Base-by-base conservation (phyloP, 1,140 invertebrate genomes). In the Philotrypesis tridentata region DNA sequence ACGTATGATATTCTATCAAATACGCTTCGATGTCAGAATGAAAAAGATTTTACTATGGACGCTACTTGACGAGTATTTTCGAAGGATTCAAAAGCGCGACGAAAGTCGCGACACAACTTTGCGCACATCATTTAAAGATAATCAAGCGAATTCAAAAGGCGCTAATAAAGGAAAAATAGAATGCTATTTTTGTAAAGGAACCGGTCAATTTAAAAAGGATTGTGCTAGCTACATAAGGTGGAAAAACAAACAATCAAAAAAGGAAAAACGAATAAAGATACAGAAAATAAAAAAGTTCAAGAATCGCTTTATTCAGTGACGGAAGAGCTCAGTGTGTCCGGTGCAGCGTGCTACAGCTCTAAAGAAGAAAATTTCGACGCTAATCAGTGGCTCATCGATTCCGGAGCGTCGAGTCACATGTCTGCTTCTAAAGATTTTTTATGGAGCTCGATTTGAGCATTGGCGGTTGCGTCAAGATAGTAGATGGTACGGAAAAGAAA, bases 131-230 rank as follows among this genome's bases (percentile, higher is more conserved):
- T 21, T 60, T 2, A 25, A 33, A 37, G 33, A 8, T 5, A 37
- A 37, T 37, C 3, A 3, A 8, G 33, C 3, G 11, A 27, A 48
- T 9, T 43, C 55, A 27, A 31, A 65, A 79, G 21, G 14, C 37
- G n/a, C n/a, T 11, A 27, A 48, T 21, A 33, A 31, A 27, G 23
- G 65, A 79, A n/a, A 70, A 55, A 43, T 31, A 27, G 33, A 71
- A 1, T 84, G 80, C 68, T 85, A 29, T 67, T 84, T 80, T 27
- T 84, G 84, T 33, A 84, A 84, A 23, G 61, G 67, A 12, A 1
- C 33, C 31, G 81, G 84, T n/a, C 81, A 85, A 31, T 55, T 83
- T 17, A 83, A 85, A 37, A 80, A 70, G 63, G 77, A 82, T 40
- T 85, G 84, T 37, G 17, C 40, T 14, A 74, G 81, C 43, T 85